These are phyloP conservation scores for Chrysomela aeneicollis DNA, from an alignment of 2,888 invertebrate species.

Conservation along the genomic window DNA sequence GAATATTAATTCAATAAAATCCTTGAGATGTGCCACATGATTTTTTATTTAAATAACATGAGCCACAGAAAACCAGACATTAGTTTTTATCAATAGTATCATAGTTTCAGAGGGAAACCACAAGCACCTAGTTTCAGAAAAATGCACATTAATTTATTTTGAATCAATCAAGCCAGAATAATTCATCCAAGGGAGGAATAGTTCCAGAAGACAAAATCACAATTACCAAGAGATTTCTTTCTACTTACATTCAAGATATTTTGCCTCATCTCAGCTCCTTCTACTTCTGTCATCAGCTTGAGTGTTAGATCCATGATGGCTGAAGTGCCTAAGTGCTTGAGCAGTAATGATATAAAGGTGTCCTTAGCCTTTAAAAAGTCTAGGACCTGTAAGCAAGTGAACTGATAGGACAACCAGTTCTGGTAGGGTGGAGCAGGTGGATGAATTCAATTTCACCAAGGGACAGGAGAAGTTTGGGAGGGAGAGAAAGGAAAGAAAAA, in stretches of 20 bases:
- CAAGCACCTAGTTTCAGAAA: no score
- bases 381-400: constrained; percentile 89
- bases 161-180: neutral
- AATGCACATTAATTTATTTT: no score
- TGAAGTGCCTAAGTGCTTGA: constrained; percentile 91
- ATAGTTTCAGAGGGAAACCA: no score
- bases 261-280: constrained; percentile 75
- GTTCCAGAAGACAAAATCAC: no score
- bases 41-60: no score
- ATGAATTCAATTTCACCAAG: constrained; percentile 37
- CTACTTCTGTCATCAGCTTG: constrained; percentile 84
- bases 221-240: no score
- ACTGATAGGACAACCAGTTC: constrained; percentile 94
- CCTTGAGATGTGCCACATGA: no score
- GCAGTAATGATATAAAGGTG: constrained; percentile 85
- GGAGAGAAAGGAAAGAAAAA: constrained; percentile 43
- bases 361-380: constrained; percentile 89
- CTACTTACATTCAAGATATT: constrained; percentile 73
- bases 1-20: no score
- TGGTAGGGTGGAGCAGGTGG: constrained; percentile 56
- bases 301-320: constrained; percentile 93
- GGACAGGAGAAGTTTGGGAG: constrained; percentile 30
- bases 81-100: no score
- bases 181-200: no score
- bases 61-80: no score